These are phyloP conservation scores for Lycodopsis pacificus DNA, from an alignment of 2,797 vertebrate genomes.

Conservation along the genomic window DNA sequence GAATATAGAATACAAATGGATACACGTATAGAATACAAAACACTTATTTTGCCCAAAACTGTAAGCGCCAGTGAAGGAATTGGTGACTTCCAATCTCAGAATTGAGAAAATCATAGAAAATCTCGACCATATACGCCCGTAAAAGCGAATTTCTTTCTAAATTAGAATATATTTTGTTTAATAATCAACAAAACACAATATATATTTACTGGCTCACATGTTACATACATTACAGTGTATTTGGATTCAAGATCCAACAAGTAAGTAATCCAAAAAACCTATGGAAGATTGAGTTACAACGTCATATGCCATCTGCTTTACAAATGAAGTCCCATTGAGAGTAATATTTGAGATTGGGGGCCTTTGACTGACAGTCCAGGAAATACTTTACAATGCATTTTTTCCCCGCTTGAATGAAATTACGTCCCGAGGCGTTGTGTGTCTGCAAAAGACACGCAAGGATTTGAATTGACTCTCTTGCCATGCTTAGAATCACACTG, in stretches of 20 bases:
- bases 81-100: background rate
- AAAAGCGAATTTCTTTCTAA: background rate
- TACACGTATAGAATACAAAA: too few species aligned
- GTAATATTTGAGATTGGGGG: conserved; percentile 23
- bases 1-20: background rate
- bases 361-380: conserved; percentile 70
- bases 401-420: conserved; percentile 57
- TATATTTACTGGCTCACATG: conserved; percentile 2
- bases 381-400: conserved; percentile 69
- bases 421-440: conserved; percentile 48
- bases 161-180: background rate
- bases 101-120: background rate
- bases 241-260: conserved; percentile 7
- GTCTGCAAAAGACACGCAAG: background rate
- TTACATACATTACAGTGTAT: background rate
- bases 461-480: conserved; percentile 25
- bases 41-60: background rate
- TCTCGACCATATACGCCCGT: background rate
- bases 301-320: conserved; percentile 63
- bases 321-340: conserved; percentile 68
- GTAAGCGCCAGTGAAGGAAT: background rate
- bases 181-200: background rate
- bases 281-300: background rate
- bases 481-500: conserved; percentile 58
- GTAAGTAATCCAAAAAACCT: conserved; percentile 9